A percentile compares a stretch with the other conserved stretches of the same genome.
Evolutionary conservation across 2,888 invertebrate species (phyloP).

Genomic region (Lomographa bimaculata): DNA sequence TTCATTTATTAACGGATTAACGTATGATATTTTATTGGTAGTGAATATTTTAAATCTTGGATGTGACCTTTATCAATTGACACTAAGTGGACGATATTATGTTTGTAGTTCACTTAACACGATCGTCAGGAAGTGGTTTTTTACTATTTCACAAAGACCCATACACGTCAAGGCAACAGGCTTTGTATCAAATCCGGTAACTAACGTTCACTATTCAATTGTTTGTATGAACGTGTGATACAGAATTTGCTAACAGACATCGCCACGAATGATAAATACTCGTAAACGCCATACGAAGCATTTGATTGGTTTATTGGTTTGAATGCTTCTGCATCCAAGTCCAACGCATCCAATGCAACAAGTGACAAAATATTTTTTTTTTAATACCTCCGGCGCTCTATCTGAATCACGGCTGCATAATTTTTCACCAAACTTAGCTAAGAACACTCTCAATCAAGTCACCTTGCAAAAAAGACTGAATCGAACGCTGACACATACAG

Average conservation of each 20-base stretch:
- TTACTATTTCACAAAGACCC: conserved; percentile 53
- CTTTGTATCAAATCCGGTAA: conserved; percentile 48
- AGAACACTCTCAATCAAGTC: too few species aligned
- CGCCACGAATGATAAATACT: conserved; percentile 11
- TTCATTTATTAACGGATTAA: conserved; percentile 11
- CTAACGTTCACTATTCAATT: conserved; percentile 30
- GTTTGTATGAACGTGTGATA: conserved; percentile 28
- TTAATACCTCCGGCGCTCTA: too few species aligned
- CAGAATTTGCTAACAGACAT: conserved; percentile 29
- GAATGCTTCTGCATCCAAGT: too few species aligned
- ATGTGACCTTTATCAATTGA: conserved; percentile 62
- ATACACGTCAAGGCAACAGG: conserved; percentile 59
- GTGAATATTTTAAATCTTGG: conserved; percentile 21
- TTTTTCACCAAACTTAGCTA: too few species aligned
- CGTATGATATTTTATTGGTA: conserved; percentile 18
- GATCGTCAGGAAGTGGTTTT: conserved; percentile 64
- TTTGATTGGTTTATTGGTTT: conserved; percentile 12
- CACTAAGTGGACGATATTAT: conserved; percentile 54
- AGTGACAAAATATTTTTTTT: too few species aligned
- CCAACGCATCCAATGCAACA: too few species aligned
- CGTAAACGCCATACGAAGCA: conserved; percentile 6
- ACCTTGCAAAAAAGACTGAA: too few species aligned
- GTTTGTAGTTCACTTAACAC: conserved; percentile 67
- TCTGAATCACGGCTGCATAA: too few species aligned
- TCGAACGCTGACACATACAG: too few species aligned